Percentiles rank a stretch among this genome's conserved stretches.
These are phyloP conservation scores for Anthonomus grandis DNA, from an alignment of 1,140 invertebrate species.

Conservation along the genomic window DNA sequence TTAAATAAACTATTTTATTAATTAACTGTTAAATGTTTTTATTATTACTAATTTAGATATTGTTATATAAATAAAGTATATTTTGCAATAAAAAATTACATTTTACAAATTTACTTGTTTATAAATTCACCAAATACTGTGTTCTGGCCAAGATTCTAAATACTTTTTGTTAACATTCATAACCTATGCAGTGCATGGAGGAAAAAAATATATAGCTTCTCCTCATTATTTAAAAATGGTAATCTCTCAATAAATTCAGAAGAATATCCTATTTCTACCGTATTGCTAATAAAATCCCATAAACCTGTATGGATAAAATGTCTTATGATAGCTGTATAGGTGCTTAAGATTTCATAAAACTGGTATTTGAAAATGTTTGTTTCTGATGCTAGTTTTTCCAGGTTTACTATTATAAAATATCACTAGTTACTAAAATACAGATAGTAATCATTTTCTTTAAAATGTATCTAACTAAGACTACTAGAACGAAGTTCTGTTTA, in stretches of 20 bases:
- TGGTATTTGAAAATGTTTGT: constrained; percentile 25
- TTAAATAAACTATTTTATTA: constrained; percentile 3
- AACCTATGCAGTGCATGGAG: constrained; percentile 23
- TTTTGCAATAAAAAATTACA: neutral
- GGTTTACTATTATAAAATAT: constrained; percentile 34
- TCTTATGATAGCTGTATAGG: constrained; percentile 30
- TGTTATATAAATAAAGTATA: constrained; percentile 14
- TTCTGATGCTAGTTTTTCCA: constrained; percentile 31
- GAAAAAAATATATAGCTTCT: constrained; percentile 28
- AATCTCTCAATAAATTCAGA: constrained; percentile 32
- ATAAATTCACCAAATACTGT: constrained; percentile 9
- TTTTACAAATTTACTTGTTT: neutral
- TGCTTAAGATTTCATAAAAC: constrained; percentile 29
- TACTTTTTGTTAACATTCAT: constrained; percentile 33
- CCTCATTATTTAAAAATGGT: constrained; percentile 30
- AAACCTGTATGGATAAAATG: constrained; percentile 28
- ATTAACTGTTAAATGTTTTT: constrained; percentile 4
- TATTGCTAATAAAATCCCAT: constrained; percentile 29
- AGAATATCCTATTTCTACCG: constrained; percentile 32
- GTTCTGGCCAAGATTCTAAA: constrained; percentile 17
- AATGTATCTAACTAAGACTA: no score
- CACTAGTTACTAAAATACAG: no score
- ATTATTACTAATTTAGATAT: constrained; percentile 9
- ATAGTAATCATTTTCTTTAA: no score
- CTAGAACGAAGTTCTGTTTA: no score